Conservation (phyloP, 1,140 invertebrate species). For the Heterodera schachtii region DNA sequence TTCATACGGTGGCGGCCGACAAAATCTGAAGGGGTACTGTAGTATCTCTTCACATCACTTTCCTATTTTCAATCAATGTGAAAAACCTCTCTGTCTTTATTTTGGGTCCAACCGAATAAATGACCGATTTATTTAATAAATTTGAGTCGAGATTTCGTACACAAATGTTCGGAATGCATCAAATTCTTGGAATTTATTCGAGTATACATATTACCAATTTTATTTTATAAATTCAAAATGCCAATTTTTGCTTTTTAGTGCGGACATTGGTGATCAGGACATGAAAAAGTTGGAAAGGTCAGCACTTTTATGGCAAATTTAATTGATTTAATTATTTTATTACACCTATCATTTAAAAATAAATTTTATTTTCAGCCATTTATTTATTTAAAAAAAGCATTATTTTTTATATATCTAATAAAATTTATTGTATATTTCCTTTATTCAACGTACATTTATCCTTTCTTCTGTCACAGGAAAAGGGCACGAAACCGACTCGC, state of each 20-base stretch:
- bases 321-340: neutral
- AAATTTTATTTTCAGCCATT: neutral
- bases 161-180: too few relatives aligned
- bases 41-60: too few relatives aligned
- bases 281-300: conserved; percentile 23
- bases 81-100: too few relatives aligned
- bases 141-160: too few relatives aligned
- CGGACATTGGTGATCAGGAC: conserved; percentile 12
- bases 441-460: neutral
- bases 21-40: neutral
- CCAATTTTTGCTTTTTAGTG: neutral
- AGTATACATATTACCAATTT: too few relatives aligned
- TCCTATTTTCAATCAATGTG: too few relatives aligned
- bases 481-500: conserved; percentile 19
- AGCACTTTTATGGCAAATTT: neutral
- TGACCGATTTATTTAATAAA: too few relatives aligned
- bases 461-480: neutral
- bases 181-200: too few relatives aligned
- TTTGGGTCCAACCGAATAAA: too few relatives aligned
- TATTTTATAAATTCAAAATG: neutral
- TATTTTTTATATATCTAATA: neutral
- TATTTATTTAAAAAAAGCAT: conserved; percentile 8
- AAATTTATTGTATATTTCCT: neutral
- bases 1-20: neutral
- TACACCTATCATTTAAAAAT: too few relatives aligned